A percentile compares a stretch with the other conserved stretches of the same genome.
phyloP scores from a whole-genome alignment of 1,140 invertebrate species.

The Drosophila truncata region DNA sequence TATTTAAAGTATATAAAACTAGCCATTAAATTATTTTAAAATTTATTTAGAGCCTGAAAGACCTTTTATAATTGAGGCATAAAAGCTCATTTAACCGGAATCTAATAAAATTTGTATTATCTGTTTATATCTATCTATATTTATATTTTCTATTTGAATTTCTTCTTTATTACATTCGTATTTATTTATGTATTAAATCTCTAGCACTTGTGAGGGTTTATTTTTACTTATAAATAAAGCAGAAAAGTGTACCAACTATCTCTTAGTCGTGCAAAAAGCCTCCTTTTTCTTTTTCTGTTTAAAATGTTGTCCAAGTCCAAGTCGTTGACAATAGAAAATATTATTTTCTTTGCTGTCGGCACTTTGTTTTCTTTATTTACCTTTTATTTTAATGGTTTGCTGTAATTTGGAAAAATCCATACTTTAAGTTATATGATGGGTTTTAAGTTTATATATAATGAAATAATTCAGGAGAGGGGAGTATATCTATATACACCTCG shows the following conservation, averaged over 20 bases:
- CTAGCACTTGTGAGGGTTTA: not conserved
- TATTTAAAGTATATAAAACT: not conserved
- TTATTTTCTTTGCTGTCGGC: slow-evolving; percentile 9
- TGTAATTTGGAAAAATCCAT: slow-evolving; percentile 29
- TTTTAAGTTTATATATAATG: not conserved
- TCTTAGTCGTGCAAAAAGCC: not conserved
- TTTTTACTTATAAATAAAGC: not conserved
- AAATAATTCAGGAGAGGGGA: not conserved
- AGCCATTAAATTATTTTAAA: no score
- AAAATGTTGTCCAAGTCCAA: slow-evolving; percentile 54
- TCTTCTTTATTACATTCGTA: no score
- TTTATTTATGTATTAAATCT: not conserved
- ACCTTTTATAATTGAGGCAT: not conserved
- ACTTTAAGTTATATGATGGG: slow-evolving; percentile 18
- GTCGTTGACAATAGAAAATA: slow-evolving; percentile 54
- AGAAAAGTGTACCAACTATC: not conserved
- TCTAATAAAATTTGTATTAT: not conserved
- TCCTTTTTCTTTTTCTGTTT: not conserved
- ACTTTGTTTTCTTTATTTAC: slow-evolving; percentile 12
- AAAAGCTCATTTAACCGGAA: not conserved
- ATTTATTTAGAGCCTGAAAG: not conserved
- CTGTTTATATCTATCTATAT: not conserved
- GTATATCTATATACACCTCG: not conserved
- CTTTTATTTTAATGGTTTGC: slow-evolving; percentile 12
- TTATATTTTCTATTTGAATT: no score